Evolutionary conservation across 2,888 invertebrate species (phyloP).

Genomic region (Eupithecia inturbata): DNA sequence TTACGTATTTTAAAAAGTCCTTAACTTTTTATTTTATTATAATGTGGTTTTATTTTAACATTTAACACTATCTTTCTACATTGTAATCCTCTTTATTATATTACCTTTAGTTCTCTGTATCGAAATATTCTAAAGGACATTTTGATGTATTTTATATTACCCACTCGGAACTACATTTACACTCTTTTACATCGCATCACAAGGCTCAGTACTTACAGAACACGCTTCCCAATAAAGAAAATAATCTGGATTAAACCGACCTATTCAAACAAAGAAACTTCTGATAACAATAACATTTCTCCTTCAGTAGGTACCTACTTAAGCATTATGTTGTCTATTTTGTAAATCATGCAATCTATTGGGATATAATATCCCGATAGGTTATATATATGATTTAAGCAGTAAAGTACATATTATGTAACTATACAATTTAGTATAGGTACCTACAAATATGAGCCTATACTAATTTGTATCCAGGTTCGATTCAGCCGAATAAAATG

Average conservation of each 20-base stretch:
- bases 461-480: not conserved
- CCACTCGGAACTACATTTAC: constrained; percentile 40
- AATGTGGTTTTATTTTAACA: no score
- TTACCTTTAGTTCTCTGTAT: not conserved
- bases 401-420: no score
- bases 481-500: not conserved
- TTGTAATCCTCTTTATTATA: not conserved
- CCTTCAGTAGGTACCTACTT: not conserved
- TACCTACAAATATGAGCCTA: no score
- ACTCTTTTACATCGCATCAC: constrained; percentile 45
- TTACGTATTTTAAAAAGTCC: no score
- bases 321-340: not conserved
- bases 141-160: constrained; percentile 35
- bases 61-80: not conserved
- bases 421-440: no score
- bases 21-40: no score
- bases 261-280: not conserved
- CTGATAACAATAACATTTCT: not conserved
- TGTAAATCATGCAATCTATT: not conserved
- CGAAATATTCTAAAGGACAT: constrained; percentile 9
- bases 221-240: not conserved
- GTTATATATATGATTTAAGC: no score
- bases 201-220: constrained; percentile 52
- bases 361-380: not conserved
- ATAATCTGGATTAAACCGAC: constrained; percentile 3